Conservation (phyloP, 2,113 vertebrate genomes). For the Cynocephalus volans region DNA sequence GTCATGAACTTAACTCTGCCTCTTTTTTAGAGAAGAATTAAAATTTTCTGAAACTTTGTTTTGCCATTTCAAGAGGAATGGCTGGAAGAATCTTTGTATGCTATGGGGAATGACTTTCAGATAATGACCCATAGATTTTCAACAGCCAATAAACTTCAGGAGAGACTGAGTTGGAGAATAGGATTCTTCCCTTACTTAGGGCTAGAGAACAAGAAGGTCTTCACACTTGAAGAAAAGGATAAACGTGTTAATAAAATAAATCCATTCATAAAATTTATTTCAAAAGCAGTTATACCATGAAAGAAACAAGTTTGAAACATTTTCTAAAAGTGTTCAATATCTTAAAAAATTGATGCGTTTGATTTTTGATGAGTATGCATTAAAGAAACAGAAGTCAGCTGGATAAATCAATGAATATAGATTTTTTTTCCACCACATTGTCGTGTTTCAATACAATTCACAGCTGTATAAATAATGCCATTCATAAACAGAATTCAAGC, state of each 20-base stretch:
- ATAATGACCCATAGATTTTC: not conserved
- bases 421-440: conserved; percentile 56
- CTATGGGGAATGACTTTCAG: not conserved
- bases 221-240: not conserved
- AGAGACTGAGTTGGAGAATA: not conserved
- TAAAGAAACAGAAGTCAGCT: conserved; percentile 65
- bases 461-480: conserved; percentile 85
- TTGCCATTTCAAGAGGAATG: not conserved
- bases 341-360: not conserved
- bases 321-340: conserved; percentile 2
- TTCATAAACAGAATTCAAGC: conserved; percentile 75
- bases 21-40: not conserved
- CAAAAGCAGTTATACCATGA: not conserved
- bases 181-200: not conserved
- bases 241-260: conserved; percentile 32
- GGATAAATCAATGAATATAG: conserved; percentile 72
- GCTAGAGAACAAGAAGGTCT: not conserved
- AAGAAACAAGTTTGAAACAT: conserved; percentile 26
- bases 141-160: not conserved
- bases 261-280: conserved; percentile 32
- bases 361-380: conserved; percentile 49
- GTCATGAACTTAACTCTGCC: too few relatives aligned
- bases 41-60: not conserved
- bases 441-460: conserved; percentile 76
- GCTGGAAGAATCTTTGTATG: not conserved